A percentile compares a stretch with the other conserved stretches of the same genome.
phyloP scores from a whole-genome alignment of 2,113 vertebrate species.

The Eonycteris spelaea region DNA sequence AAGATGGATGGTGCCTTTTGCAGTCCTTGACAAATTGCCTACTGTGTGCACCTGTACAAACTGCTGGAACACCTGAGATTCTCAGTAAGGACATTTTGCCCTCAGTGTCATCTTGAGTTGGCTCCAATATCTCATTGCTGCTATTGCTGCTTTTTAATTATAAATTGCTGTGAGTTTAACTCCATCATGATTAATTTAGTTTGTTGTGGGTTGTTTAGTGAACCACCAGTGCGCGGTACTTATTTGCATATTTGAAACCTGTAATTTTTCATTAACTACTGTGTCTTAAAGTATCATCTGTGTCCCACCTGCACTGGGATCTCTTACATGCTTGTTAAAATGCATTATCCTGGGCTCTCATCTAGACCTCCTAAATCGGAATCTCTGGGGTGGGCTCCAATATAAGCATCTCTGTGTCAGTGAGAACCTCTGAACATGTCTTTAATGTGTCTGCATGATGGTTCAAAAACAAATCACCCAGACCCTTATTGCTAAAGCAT shows the following conservation, averaged over 20 bases:
- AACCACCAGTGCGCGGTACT: background rate
- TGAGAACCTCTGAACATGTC: background rate
- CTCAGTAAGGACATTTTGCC: background rate
- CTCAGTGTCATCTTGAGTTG: background rate
- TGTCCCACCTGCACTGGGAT: background rate
- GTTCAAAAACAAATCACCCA: background rate
- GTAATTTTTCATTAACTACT: background rate
- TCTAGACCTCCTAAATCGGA: background rate
- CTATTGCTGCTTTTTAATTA: background rate
- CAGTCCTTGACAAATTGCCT: background rate
- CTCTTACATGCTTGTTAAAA: background rate
- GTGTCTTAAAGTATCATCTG: background rate
- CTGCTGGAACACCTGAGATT: background rate
- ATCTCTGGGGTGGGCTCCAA: background rate
- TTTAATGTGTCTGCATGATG: background rate
- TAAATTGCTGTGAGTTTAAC: background rate
- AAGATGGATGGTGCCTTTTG: background rate
- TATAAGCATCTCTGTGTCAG: background rate
- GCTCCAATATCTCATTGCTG: background rate
- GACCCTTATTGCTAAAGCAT: background rate
- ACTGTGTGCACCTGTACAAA: background rate
- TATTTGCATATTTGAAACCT: background rate
- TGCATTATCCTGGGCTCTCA: background rate
- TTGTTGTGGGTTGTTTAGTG: background rate
- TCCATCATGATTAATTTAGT: background rate